Base-by-base conservation (phyloP, 2,888 invertebrate genomes). In the Himalopsyche japonica region DNA sequence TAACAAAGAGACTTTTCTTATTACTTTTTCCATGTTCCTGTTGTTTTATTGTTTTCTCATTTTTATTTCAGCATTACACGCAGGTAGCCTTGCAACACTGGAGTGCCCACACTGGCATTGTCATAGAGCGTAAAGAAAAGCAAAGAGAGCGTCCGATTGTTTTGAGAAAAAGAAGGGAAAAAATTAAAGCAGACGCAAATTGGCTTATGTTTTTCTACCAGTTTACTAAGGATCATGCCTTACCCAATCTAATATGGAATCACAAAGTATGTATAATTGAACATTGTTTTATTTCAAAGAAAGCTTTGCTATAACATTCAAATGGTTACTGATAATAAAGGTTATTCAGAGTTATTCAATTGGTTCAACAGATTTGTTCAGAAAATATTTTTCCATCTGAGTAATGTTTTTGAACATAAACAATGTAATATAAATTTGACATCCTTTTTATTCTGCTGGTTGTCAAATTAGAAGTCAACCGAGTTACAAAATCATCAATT, bases 171-270 rank as follows among this genome's bases (percentile, higher is more conserved):
- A 93, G 99, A 7, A 92, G 99, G 30, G 98, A 98, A 90, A 91
- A 97, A 86, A 94, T 98, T 86, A 97, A 97, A 91, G 95, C 96
- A 80, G 95, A 95, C 88, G 95, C 96, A 27, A 98, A 98, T 92
- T 98, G 98, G 97, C 94, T 95, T 80, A 93, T 98, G 87, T 99
- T 99, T 92, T 99, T 98, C 91, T 98, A 97, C 91, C 97, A 98
- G 91, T 99, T 99, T 91, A 95, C 95, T 89, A 95, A 95, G 89
- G 98, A 99, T 92, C 99, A 99, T 90, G 96, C 97, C 84, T 94
- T 98, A 90, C 98, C 99, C 0, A 98, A 99, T 92, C 93, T 99
- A 64, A 98, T 99, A 89, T 99, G 99, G 99, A 99, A 99, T 90
- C 98, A 98, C 89, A 98, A 98, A 91, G 97, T 97, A 88, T 89